A percentile compares a stretch with the other conserved stretches of the same genome.
phyloP scores from a whole-genome alignment of 2,113 vertebrate species.

The Cromileptes altivelis region DNA sequence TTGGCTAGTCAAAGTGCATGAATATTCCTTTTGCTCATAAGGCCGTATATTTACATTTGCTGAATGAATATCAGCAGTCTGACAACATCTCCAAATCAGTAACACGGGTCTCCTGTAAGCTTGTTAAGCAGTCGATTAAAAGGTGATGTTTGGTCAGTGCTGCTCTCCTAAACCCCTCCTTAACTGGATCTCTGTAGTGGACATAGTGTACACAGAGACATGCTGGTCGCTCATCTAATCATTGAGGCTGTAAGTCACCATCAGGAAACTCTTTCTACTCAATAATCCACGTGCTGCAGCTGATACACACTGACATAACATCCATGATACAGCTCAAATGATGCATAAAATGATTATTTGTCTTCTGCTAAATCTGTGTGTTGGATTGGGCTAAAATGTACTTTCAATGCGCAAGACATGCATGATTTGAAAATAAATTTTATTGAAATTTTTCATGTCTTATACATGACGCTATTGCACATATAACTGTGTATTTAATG shows the following conservation, averaged over 20 bases:
- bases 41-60: neutral
- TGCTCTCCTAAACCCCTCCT: constrained; percentile 23
- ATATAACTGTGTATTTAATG: constrained; percentile 15
- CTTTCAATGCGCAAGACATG: neutral
- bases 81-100: neutral
- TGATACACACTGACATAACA: neutral
- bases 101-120: constrained; percentile 22
- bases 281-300: neutral
- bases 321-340: neutral
- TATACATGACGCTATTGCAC: constrained; percentile 39
- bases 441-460: constrained; percentile 34
- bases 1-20: no score
- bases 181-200: neutral
- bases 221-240: neutral
- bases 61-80: neutral
- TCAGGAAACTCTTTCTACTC: neutral
- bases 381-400: neutral
- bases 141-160: constrained; percentile 29
- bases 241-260: neutral
- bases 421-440: constrained; percentile 55
- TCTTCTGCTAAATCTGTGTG: neutral
- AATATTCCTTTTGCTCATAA: neutral
- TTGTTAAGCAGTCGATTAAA: constrained; percentile 36
- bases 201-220: neutral
- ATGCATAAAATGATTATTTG: neutral